phyloP scores from a whole-genome alignment of 2,797 vertebrate genomes.

The Phylloscopus collybita region DNA sequence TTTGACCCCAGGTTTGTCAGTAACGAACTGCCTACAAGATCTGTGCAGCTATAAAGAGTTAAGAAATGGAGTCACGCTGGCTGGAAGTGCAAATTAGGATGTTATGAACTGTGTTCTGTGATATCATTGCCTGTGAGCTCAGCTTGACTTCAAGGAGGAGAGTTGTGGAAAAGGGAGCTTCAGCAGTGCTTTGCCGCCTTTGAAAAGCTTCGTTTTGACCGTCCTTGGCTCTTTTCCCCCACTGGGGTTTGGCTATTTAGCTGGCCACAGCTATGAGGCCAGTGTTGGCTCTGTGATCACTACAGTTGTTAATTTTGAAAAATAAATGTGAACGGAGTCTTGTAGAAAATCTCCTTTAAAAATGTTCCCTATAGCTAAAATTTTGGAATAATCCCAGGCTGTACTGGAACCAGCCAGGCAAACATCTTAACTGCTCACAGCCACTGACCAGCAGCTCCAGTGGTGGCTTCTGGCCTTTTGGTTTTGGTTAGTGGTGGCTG shows the following conservation, averaged over 20 bases:
- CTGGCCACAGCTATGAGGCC: background rate
- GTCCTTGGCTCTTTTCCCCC: background rate
- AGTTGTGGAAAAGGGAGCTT: background rate
- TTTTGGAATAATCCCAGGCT: background rate
- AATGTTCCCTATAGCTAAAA: background rate
- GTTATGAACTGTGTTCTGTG: background rate
- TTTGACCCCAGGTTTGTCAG: background rate
- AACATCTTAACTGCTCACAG: background rate
- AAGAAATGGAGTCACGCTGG: background rate
- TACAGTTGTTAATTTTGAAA: conserved; percentile 8
- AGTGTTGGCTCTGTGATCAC: background rate
- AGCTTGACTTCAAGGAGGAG: conserved; percentile 28
- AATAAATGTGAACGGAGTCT: conserved; percentile 23
- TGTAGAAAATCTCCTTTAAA: background rate
- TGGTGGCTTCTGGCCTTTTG: background rate
- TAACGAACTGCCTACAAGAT: background rate
- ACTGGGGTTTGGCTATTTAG: background rate
- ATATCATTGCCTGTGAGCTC: background rate
- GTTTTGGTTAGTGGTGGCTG: background rate
- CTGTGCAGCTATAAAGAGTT: background rate
- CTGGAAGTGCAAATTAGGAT: background rate
- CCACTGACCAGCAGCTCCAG: background rate
- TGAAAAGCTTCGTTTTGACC: background rate
- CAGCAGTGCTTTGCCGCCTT: background rate
- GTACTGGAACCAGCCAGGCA: background rate